Evolutionary conservation across 1,140 invertebrate species (phyloP).

Genomic region (Druon quercuslanigerum): DNA sequence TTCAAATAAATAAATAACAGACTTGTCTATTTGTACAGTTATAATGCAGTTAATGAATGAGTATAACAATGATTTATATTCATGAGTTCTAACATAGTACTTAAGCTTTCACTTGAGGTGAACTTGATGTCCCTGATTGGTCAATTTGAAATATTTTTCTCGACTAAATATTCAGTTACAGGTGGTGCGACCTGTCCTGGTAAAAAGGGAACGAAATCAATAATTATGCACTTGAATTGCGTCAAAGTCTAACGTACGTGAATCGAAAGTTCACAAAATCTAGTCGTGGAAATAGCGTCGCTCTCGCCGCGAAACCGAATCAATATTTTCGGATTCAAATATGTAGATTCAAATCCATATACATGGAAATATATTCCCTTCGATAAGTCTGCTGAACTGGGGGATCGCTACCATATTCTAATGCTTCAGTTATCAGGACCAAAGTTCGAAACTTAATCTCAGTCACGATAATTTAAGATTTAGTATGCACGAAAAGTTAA

Average conservation of each 20-base stretch:
- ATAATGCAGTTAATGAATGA: neutral
- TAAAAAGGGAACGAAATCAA: neutral
- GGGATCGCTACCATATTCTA: slow-evolving; percentile 60
- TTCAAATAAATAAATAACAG: neutral
- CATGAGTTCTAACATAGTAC: neutral
- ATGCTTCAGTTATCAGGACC: slow-evolving; percentile 49
- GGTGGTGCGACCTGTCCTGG: neutral
- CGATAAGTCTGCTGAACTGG: slow-evolving; percentile 64
- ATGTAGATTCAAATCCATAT: slow-evolving; percentile 64
- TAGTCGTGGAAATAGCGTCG: neutral
- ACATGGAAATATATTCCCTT: slow-evolving; percentile 64
- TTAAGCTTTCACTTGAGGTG: slow-evolving; percentile 5
- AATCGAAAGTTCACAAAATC: slow-evolving; percentile 11
- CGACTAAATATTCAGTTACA: neutral
- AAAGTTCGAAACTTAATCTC: slow-evolving; percentile 14
- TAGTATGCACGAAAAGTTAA: neutral
- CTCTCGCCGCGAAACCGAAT: slow-evolving; percentile 43
- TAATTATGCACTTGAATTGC: slow-evolving; percentile 16
- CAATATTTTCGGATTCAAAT: slow-evolving; percentile 62
- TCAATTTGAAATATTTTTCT: neutral
- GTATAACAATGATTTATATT: neutral
- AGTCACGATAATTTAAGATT: neutral
- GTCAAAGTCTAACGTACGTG: neutral
- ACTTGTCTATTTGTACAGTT: neutral
- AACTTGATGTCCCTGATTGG: neutral